These are phyloP conservation scores for Copidosoma floridanum DNA, from an alignment of 1,140 invertebrate species.

Conservation along the genomic window DNA sequence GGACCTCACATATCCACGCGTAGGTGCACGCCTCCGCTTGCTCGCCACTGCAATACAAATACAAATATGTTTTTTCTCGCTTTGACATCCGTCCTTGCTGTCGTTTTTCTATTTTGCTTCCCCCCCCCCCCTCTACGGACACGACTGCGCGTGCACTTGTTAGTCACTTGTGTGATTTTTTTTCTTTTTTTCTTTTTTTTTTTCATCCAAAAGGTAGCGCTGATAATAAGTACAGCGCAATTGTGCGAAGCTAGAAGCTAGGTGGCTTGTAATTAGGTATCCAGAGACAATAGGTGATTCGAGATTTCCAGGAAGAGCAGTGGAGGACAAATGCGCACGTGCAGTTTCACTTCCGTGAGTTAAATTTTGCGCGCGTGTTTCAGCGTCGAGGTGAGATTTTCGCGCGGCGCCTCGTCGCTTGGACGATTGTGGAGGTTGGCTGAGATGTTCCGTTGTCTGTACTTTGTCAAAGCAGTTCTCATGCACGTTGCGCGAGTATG, in stretches of 20 bases:
- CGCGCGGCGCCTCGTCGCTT: slow-evolving; percentile 7
- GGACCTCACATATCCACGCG: too few species aligned
- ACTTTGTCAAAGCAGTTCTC: too few species aligned
- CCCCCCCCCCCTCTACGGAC: too few species aligned
- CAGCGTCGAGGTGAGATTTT: neutral
- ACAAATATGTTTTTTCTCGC: neutral
- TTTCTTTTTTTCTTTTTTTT: too few species aligned
- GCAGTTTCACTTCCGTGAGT: neutral
- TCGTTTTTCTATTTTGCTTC: too few species aligned
- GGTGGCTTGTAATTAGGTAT: slow-evolving; percentile 5
- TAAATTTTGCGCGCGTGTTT: slow-evolving; percentile 5
- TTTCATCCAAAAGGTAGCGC: too few species aligned
- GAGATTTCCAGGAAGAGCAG: slow-evolving; percentile 9
- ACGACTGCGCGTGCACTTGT: too few species aligned
- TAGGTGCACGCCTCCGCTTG: too few species aligned
- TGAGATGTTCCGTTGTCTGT: too few species aligned
- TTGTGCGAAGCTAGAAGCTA: slow-evolving; percentile 15
- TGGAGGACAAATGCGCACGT: neutral
- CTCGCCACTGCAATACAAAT: too few species aligned
- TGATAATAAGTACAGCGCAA: neutral
- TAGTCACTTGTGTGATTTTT: too few species aligned
- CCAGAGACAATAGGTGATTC: slow-evolving; percentile 12
- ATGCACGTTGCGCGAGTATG: neutral
- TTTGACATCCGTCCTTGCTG: neutral
- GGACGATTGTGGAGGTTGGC: too few species aligned